phyloP scores from a whole-genome alignment of 2,797 vertebrate species.

The Chelonia mydas region DNA sequence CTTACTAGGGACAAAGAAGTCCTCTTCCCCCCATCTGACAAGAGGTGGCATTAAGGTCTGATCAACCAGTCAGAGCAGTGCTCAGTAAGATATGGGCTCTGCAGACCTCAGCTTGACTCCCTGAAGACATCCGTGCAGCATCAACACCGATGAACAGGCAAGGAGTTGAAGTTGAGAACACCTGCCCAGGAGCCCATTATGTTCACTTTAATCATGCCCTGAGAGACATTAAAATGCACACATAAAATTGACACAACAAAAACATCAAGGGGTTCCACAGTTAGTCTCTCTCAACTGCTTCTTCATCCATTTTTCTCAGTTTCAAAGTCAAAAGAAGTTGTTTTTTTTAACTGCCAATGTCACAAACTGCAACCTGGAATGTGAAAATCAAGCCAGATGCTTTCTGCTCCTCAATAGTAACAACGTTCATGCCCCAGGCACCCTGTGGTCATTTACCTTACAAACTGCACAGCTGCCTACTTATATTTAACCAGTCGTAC shows the following conservation, averaged over 20 bases:
- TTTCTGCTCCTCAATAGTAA: conserved; percentile 27
- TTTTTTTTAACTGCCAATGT: background rate
- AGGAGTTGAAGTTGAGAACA: background rate
- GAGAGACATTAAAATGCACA: background rate
- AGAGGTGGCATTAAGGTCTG: rapidly evolving
- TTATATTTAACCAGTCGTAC: background rate
- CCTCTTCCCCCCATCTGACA: background rate
- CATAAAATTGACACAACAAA: background rate
- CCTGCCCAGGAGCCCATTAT: rapidly evolving
- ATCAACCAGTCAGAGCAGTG: background rate
- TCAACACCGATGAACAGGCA: background rate
- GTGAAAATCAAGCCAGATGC: conserved; percentile 18
- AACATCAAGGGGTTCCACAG: background rate
- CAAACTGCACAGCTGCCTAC: conserved; percentile 25
- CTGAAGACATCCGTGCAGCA: background rate
- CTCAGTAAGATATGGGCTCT: background rate
- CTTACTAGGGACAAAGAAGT: background rate
- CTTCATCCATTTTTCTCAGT: background rate
- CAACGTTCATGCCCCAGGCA: conserved; percentile 21
- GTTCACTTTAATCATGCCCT: background rate
- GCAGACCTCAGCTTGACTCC: background rate
- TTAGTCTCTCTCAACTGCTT: background rate
- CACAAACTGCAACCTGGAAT: conserved; percentile 6
- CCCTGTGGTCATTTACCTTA: conserved; percentile 24
- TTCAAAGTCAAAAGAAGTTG: conserved; percentile 21